A percentile compares a stretch with the other conserved stretches of the same genome.
phyloP scores from a whole-genome alignment of 2,888 invertebrate species.

The Chalcis sispes region DNA sequence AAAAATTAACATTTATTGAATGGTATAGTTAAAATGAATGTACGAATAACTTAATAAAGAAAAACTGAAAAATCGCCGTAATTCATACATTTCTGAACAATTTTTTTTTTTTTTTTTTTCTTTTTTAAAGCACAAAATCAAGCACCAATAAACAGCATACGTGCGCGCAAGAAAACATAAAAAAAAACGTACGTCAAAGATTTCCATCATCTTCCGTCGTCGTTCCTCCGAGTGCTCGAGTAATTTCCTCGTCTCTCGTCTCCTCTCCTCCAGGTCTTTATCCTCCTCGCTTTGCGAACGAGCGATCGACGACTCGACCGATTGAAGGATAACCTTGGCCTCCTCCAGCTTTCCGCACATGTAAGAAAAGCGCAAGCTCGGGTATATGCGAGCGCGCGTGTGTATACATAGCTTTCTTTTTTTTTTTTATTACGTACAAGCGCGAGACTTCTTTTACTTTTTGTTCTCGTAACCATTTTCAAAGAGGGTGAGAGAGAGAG shows the following conservation, averaged over 20 bases:
- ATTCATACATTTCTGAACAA: too few species aligned
- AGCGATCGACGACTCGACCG: neutral
- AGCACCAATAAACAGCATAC: too few species aligned
- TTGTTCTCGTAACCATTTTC: too few species aligned
- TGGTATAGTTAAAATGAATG: too few species aligned
- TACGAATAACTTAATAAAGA: too few species aligned
- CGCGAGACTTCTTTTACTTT: neutral
- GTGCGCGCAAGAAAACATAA: too few species aligned
- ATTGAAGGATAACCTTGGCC: slow-evolving; percentile 16
- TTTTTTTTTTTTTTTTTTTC: too few species aligned
- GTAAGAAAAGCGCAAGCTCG: neutral
- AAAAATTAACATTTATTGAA: too few species aligned
- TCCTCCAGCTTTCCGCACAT: slow-evolving; percentile 22
- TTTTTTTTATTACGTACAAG: too few species aligned
- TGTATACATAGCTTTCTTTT: neutral
- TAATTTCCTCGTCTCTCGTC: slow-evolving; percentile 34
- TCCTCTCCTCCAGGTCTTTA: slow-evolving; percentile 34
- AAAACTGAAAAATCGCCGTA: too few species aligned
- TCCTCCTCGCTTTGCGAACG: slow-evolving; percentile 42
- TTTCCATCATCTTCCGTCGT: slow-evolving; percentile 46
- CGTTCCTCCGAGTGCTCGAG: slow-evolving; percentile 55
- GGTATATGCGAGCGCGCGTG: neutral
- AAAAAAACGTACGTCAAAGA: slow-evolving; percentile 55
- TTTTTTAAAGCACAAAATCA: too few species aligned
- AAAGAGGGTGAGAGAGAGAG: slow-evolving; percentile 2